Percentiles rank a stretch among this genome's conserved stretches.
phyloP scores from a whole-genome alignment of 2,888 invertebrate species.

The Chrysomela aeneicollis region DNA sequence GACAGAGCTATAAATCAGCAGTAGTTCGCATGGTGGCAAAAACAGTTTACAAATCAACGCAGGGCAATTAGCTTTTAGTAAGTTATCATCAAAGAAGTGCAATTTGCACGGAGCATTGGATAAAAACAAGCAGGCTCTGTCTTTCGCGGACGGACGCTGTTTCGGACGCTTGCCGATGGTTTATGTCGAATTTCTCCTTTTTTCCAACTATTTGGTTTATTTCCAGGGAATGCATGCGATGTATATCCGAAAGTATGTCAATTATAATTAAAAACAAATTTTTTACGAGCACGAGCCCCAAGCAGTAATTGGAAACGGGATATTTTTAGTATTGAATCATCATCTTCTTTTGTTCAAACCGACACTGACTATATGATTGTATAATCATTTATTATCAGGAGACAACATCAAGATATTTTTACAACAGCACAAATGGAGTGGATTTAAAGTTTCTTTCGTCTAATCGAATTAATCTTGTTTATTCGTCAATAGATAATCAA shows the following conservation, averaged over 20 bases:
- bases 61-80: slow-evolving; percentile 59
- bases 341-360: slow-evolving; percentile 12
- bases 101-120: slow-evolving; percentile 61
- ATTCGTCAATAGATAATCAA: too few species aligned
- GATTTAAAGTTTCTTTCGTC: too few species aligned
- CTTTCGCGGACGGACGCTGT: slow-evolving; percentile 48
- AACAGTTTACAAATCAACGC: slow-evolving; percentile 58
- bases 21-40: slow-evolving; percentile 49
- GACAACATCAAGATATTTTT: too few species aligned
- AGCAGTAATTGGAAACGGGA: slow-evolving; percentile 4
- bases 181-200: slow-evolving; percentile 36
- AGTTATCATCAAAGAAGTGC: slow-evolving; percentile 61
- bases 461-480: too few species aligned
- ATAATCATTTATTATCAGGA: neutral
- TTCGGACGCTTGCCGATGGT: slow-evolving; percentile 52
- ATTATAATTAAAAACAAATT: slow-evolving; percentile 38
- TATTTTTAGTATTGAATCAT: slow-evolving; percentile 17
- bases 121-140: slow-evolving; percentile 54
- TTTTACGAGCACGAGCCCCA: slow-evolving; percentile 19
- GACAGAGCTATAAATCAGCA: slow-evolving; percentile 44
- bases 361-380: slow-evolving; percentile 3
- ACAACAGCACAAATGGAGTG: too few species aligned
- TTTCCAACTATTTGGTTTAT: slow-evolving; percentile 35
- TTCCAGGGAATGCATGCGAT: slow-evolving; percentile 39
- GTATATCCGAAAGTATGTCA: slow-evolving; percentile 41